Base-by-base conservation (phyloP, 1,140 invertebrate genomes). In the Drosophila nebulosa region DNA sequence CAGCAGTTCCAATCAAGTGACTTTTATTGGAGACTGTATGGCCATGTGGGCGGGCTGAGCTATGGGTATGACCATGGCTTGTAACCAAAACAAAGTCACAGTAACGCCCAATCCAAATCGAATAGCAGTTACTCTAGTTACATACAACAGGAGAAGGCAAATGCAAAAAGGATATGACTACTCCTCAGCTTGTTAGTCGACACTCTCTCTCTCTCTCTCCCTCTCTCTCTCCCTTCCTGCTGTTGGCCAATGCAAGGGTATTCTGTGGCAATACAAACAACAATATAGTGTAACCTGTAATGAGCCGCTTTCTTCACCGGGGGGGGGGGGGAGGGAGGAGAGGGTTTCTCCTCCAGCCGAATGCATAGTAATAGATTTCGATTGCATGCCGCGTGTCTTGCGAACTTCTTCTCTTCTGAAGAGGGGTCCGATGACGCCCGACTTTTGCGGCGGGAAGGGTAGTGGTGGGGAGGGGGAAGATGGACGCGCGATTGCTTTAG, bases 1-100 rank as follows among this genome's bases (percentile, higher is more conserved):
- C 81, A 88, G 81, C 81, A 88, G 81, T 86, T 88, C 83, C 83
- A 86, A 86, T 86, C 74, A 86, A 86, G 83, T 86, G 78, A 81
- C 66, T 85, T 86, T 86, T 86, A 86, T 86, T 81, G 75, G 78
- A 65, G 65, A 53, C 65, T 42, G 32, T 35, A 27, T 18, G 46
- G 42, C 52, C 27, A 46, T 7, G n/a, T 30, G 55, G 36, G 39
- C 24, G 55, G 55, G 26, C 26, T 7, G 4, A 0, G 4, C 26
- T 7, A 27, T 27, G 26, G 1, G 26, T 27, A 2, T 26, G 12
- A 68, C 80, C 79, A 61, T 69, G 69, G 77, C 81, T 79, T 77
- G 63, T 79, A 80, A 70, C 80, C 77, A 84, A 84, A 85, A 86
- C 83, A 77, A 80, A 80, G 73, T 46, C 39, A 18, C 39, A 46